These are phyloP conservation scores for Augochlorella aurata DNA, from an alignment of 2,888 invertebrate genomes.

Conservation along the genomic window DNA sequence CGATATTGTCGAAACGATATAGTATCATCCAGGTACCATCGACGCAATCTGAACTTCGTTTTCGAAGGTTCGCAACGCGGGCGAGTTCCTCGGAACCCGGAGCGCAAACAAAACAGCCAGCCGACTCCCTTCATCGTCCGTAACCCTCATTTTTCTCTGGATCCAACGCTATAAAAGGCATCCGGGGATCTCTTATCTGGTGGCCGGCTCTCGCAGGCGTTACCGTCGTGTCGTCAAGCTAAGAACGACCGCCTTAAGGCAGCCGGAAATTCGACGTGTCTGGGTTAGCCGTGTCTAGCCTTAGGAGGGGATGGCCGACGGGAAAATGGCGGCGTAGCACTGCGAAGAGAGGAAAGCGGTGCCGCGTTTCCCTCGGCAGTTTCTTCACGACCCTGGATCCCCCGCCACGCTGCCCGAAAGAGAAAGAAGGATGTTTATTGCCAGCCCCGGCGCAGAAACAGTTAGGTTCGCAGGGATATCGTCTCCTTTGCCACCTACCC, in stretches of 20 bases:
- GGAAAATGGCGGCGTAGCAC: slow-evolving; percentile 6
- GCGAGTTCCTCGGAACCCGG: neutral
- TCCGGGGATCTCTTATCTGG: slow-evolving; percentile 26
- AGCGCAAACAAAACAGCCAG: slow-evolving; percentile 16
- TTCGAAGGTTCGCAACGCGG: slow-evolving; percentile 26
- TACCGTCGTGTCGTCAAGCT: slow-evolving; percentile 29
- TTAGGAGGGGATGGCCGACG: neutral
- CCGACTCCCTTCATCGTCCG: neutral
- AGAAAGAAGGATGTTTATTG: slow-evolving; percentile 40
- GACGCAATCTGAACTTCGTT: slow-evolving; percentile 24
- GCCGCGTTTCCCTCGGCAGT: neutral
- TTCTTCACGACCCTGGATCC: slow-evolving; percentile 15
- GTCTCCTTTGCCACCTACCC: slow-evolving; percentile 62
- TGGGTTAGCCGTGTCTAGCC: slow-evolving; percentile 38
- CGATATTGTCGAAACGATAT: too few species aligned
- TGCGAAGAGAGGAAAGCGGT: neutral
- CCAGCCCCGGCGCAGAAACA: slow-evolving; percentile 46
- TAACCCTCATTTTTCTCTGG: neutral
- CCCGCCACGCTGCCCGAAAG: neutral
- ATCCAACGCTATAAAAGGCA: neutral
- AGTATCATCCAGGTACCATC: too few species aligned
- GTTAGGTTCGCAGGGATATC: slow-evolving; percentile 53
- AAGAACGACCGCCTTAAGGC: slow-evolving; percentile 42
- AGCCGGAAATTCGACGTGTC: slow-evolving; percentile 53
- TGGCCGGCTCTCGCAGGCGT: slow-evolving; percentile 24